Base-by-base conservation (phyloP, 1,140 invertebrate species). In the Drosophila persimilis region DNA sequence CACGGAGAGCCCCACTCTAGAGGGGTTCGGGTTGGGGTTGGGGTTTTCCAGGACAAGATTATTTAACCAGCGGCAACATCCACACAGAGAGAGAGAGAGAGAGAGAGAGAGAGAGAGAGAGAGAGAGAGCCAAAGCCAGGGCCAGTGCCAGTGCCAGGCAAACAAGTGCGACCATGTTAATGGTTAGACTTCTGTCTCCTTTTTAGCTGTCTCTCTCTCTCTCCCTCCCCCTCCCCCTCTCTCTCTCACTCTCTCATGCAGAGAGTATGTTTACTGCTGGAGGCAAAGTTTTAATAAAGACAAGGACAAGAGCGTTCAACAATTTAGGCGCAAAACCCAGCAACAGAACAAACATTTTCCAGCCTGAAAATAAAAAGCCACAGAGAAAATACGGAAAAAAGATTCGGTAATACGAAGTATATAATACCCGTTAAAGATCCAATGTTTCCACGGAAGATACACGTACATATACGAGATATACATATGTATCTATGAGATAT, bases 201-300 rank as follows among this genome's bases (percentile, higher is more conserved):
- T 8, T 8, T 0, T n/a, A 31, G 29, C 29, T 31, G 9, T 60
- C 54, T 66, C 17, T 20, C 26, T 7, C 31, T 8, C 52, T 43
- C 39, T 45, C 44, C 44, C 59, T 22, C 50, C 20, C n/a, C 46
- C 6, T 29, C 44, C 3, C 9, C 22, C 31, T 7, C 15, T 13
- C 8, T 41, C 57, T 41, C 31, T 13, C 24, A 26, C 29, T 48
- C 9, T 35, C 50, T 29, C 20, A 20, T 20, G 2, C 20, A 2
- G 20, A 20, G 20, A 20, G n/a, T 56, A 20, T 29, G 13, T 39
- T n/a, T 35, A 26, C 62, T 57, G 65, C 65, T 57, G 51, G 44
- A 56, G 65, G 77, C 56, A 59, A 83, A 78, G 65, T 86, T 86
- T 86, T 88, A 86, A 86, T 86, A 73, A 88, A 88, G 83, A 88